Evolutionary conservation across 2,797 vertebrate species (phyloP).

Genomic region (Columba guinea): DNA sequence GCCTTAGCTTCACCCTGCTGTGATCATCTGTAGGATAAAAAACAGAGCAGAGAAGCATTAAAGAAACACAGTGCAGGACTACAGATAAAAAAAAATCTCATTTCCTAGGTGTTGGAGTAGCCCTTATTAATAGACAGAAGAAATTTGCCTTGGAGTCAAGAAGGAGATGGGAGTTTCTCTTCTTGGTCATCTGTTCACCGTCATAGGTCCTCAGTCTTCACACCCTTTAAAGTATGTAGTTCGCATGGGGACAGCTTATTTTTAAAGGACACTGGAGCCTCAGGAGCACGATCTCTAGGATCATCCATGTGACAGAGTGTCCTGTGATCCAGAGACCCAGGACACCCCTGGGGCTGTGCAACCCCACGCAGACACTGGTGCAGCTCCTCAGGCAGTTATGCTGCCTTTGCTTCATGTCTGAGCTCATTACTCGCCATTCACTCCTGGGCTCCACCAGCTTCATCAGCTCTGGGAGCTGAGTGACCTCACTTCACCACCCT

Average conservation of each 20-base stretch:
- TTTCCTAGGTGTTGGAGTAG: background rate
- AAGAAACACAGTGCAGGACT: background rate
- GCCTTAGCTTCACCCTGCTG: slow-evolving; percentile 95
- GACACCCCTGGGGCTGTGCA: background rate
- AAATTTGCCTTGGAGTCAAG: background rate
- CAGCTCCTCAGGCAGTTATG: background rate
- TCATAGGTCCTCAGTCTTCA: background rate
- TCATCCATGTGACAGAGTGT: background rate
- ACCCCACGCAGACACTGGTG: accelerated
- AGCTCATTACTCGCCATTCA: background rate
- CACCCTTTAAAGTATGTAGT: accelerated
- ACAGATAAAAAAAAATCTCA: background rate
- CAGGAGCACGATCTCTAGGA: background rate
- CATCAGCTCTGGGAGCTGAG: background rate
- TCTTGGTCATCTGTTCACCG: background rate
- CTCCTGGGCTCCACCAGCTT: background rate
- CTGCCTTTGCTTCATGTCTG: background rate
- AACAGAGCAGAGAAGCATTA: slow-evolving; percentile 11
- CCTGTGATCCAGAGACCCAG: background rate
- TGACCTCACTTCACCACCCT: background rate
- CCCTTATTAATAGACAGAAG: background rate
- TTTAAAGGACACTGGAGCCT: background rate
- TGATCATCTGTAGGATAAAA: slow-evolving; percentile 89
- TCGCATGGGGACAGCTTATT: background rate
- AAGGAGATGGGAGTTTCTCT: background rate